Evolutionary conservation across 2,113 vertebrate species (phyloP).

Genomic region (Talpa occidentalis): DNA sequence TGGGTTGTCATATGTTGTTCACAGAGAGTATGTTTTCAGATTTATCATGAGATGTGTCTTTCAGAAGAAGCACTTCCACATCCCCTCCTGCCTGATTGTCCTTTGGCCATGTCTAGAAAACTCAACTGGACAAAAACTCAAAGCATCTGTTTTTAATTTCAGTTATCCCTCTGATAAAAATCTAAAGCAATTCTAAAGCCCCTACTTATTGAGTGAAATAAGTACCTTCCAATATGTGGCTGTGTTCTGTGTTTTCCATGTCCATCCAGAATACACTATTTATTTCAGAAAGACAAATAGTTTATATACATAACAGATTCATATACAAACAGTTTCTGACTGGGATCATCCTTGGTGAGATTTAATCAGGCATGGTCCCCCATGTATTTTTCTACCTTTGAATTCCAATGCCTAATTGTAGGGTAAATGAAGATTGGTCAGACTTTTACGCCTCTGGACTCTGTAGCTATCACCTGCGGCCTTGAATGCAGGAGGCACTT

Average conservation of each 20-base stretch:
- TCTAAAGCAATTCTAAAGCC: not conserved
- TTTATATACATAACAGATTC: not conserved
- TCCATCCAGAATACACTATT: not conserved
- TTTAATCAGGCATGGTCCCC: not conserved
- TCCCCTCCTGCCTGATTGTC: not conserved
- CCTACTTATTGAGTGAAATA: not conserved
- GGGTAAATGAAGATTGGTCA: not conserved
- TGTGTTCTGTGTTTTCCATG: not conserved
- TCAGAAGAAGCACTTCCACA: not conserved
- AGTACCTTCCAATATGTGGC: not conserved
- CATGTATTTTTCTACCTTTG: conserved; percentile 21
- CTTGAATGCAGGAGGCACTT: too few species aligned
- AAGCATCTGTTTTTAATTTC: not conserved
- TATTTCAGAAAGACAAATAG: not conserved
- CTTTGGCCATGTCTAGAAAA: not conserved
- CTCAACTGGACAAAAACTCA: not conserved
- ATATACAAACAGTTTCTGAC: not conserved
- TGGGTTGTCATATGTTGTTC: not conserved
- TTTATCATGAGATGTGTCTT: not conserved
- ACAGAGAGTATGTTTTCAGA: not conserved
- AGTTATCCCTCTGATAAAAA: not conserved
- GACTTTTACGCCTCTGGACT: too few species aligned
- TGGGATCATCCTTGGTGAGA: not conserved
- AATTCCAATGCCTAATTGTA: not conserved
- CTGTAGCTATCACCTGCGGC: too few species aligned